Evolutionary conservation across 2,888 invertebrate genomes (phyloP).

Genomic region (Willowsia nigromaculata): DNA sequence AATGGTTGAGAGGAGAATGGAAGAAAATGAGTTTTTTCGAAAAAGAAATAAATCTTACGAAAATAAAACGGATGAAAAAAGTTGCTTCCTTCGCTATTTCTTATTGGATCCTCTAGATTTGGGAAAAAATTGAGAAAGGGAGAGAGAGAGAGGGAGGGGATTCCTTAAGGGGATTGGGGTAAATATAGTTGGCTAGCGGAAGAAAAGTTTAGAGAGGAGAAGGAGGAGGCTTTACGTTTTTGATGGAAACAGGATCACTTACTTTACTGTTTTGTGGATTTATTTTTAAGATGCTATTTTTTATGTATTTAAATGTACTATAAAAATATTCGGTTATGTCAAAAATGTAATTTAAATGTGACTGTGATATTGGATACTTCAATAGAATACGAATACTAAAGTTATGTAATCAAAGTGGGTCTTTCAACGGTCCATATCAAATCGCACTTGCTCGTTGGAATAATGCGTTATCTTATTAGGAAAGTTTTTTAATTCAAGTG

Average conservation of each 20-base stretch:
- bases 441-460: no score
- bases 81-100: slow-evolving; percentile 69
- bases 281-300: background rate
- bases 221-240: slow-evolving; percentile 1
- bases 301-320: background rate
- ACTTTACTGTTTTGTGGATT: background rate
- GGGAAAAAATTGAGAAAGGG: slow-evolving; percentile 32
- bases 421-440: no score
- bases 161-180: slow-evolving; percentile 60
- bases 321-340: background rate
- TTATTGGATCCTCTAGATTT: slow-evolving; percentile 68
- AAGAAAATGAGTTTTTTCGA: slow-evolving; percentile 70
- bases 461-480: no score
- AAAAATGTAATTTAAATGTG: background rate
- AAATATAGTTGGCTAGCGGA: slow-evolving; percentile 25
- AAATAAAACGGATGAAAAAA: slow-evolving; percentile 70
- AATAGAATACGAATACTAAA: no score
- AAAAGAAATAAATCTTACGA: slow-evolving; percentile 68
- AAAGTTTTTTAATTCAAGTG: no score
- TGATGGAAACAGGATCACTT: slow-evolving; percentile 6
- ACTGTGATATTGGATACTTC: no score
- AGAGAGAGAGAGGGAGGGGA: slow-evolving; percentile 6
- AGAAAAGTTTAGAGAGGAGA: background rate
- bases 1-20: slow-evolving; percentile 64
- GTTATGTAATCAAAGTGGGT: no score